These are phyloP conservation scores for Metellina segmentata DNA, from an alignment of 2,888 invertebrate species.

Conservation along the genomic window DNA sequence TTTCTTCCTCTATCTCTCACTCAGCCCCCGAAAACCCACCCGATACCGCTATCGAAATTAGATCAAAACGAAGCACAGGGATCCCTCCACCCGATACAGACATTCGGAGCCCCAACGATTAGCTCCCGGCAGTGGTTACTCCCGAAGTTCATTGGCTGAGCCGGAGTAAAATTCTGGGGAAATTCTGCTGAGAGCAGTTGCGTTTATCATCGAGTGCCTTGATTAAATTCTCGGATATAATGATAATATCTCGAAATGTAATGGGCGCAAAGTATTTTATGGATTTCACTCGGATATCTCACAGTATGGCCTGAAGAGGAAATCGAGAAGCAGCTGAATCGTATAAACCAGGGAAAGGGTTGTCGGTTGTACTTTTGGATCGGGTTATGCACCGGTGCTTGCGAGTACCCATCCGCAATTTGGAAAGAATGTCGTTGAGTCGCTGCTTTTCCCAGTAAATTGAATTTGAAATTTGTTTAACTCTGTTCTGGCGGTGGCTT, in stretches of 20 bases:
- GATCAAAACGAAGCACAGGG: slow-evolving; percentile 41
- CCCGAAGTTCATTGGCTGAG: slow-evolving; percentile 2
- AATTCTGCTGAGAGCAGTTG: slow-evolving; percentile 48
- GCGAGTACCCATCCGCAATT: background rate
- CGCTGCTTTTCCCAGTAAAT: background rate
- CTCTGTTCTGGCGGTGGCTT: background rate
- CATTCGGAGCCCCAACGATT: slow-evolving; percentile 17
- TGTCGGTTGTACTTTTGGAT: background rate
- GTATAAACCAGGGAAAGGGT: background rate
- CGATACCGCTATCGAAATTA: slow-evolving; percentile 44
- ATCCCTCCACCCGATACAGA: slow-evolving; percentile 23
- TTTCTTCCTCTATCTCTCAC: too few species aligned
- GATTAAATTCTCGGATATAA: slow-evolving; percentile 56
- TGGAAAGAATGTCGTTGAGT: background rate
- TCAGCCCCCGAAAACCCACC: too few species aligned
- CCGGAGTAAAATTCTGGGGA: slow-evolving; percentile 37
- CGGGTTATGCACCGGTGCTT: background rate
- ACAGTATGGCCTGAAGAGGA: slow-evolving; percentile 18
- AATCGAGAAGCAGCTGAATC: slow-evolving; percentile 12
- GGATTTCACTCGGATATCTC: slow-evolving; percentile 21
- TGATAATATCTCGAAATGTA: slow-evolving; percentile 46
- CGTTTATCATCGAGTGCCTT: slow-evolving; percentile 41
- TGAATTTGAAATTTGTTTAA: background rate
- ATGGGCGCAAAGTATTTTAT: slow-evolving; percentile 40
- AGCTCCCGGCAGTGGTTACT: slow-evolving; percentile 34